Conservation (phyloP, 2,113 vertebrate genomes). For the Cottus gobio region DNA sequence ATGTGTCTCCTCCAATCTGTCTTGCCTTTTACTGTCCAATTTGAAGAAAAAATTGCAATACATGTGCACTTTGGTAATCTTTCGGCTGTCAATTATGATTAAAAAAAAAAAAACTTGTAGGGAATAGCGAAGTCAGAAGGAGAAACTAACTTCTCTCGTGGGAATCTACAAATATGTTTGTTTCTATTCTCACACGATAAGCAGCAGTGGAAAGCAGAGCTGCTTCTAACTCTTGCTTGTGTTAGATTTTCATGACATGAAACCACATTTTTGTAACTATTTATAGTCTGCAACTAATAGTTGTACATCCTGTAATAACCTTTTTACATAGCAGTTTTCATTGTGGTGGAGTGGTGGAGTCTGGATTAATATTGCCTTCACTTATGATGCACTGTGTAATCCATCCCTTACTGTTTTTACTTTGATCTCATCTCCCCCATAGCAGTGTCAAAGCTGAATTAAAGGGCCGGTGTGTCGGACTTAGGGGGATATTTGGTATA, state of each 20-base stretch:
- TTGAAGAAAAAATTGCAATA: background rate
- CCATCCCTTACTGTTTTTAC: background rate
- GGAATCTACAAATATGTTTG: conserved; percentile 11
- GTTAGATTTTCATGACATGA: background rate
- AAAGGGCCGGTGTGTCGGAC: background rate
- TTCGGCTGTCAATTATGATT: conserved; percentile 15
- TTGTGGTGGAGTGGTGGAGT: too few species aligned
- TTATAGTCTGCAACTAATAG: background rate
- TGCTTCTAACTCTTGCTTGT: background rate
- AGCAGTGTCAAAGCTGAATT: background rate
- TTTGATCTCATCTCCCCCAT: background rate
- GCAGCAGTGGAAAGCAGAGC: background rate
- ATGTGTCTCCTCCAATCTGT: conserved; percentile 11
- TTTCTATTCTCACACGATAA: conserved; percentile 28
- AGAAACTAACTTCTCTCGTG: conserved; percentile 25
- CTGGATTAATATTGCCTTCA: background rate
- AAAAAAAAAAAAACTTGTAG: conserved; percentile 2
- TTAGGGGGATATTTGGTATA: background rate
- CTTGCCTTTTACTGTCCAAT: background rate
- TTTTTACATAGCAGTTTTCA: background rate
- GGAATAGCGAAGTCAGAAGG: background rate
- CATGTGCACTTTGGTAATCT: background rate
- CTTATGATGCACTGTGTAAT: background rate
- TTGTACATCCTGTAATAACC: background rate
- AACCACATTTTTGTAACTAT: background rate